phyloP scores from a whole-genome alignment of 2,888 invertebrate genomes.

The Lysandra coridon region DNA sequence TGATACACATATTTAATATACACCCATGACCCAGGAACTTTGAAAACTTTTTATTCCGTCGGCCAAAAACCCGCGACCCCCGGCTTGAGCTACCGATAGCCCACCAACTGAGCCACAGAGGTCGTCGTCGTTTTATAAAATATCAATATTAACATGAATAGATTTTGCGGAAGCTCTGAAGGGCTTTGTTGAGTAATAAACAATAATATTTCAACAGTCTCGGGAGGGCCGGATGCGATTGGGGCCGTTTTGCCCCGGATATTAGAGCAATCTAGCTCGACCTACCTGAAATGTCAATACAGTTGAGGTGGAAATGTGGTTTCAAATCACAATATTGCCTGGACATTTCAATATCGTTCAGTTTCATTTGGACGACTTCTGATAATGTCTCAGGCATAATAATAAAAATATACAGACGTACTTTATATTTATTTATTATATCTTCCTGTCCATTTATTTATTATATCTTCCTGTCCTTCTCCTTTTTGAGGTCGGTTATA shows the following conservation, averaged over 20 bases:
- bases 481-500: not conserved
- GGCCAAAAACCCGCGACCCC: no score
- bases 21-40: no score
- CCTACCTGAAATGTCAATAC: conserved; percentile 39
- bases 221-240: conserved; percentile 50
- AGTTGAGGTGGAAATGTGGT: conserved; percentile 39
- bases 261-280: conserved; percentile 48
- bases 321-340: conserved; percentile 13
- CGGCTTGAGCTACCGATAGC: no score
- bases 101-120: no score
- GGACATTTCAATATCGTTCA: conserved; percentile 5
- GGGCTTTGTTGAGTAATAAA: conserved; percentile 19
- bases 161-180: not conserved
- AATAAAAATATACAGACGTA: no score
- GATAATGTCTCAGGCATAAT: no score
- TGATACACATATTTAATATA: no score
- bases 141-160: not conserved
- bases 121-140: no score
- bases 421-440: no score
- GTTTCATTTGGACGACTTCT: not conserved
- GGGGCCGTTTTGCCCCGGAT: conserved; percentile 52
- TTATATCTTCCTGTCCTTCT: no score
- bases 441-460: no score
- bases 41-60: no score
- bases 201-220: conserved; percentile 24